Base-by-base conservation (phyloP, 2,888 invertebrate species). In the Noctuana brunneofusca region DNA sequence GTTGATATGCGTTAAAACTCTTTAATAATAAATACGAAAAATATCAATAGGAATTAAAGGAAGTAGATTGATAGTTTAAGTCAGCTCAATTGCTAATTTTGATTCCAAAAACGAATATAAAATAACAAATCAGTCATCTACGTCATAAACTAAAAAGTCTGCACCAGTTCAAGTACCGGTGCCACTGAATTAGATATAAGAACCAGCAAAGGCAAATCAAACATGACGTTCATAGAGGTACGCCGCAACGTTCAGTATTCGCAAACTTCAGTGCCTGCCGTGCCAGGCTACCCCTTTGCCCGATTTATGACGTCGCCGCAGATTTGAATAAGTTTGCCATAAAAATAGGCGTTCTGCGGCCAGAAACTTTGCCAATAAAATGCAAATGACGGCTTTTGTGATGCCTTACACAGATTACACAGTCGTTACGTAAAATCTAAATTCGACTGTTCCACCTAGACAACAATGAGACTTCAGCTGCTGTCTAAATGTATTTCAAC, bases 251-350 rank as follows among this genome's bases (percentile, higher is more conserved):
- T 24, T 63, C 63, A 16, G 56, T 43, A 63, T 50, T 63, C 63
- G 41, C 63, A 63, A 56, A 63, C 56, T 76, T 71, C 75, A 75
- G 75, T 76, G 81, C 80, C 79, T 80, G 81, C 81, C 81, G 82
- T 81, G 78, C 81, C 80, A 79, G 78, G 78, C 75, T 78, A 87
- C 86, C 87, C 87, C 86, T 86, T 89, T 81, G 71, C 75, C 75
- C 80, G 81, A 90, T 89, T 90, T 90, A 90, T 88, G 87, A 86
- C 81, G 75, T 79, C 78, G 76, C 71, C 84, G 83, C 84, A 85
- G 84, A 88, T 89, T 89, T 88, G 88, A 90, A 90, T 90, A 89
- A 88, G 83, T 86, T 89, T 86, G 83, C 81, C 86, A 86, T 88
- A 89, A 89, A 90, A 90, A 89, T 89, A 86, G 86, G 86, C 87